Conservation (phyloP, 2,797 vertebrate species). For the Pangasius krempfi region DNA sequence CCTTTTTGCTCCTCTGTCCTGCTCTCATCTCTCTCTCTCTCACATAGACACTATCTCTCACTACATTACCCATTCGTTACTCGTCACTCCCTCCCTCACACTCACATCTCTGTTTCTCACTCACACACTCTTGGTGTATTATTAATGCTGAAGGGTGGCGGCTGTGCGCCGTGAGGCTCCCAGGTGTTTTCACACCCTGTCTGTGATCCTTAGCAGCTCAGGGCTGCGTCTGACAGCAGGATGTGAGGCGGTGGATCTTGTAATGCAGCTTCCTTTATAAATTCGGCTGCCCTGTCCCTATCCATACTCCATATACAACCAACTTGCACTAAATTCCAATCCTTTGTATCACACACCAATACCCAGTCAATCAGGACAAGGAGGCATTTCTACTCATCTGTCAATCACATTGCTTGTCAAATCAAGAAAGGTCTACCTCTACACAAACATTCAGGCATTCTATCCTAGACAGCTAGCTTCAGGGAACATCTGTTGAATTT, state of each 20-base stretch:
- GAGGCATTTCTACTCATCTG: not conserved
- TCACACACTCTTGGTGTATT: conserved; percentile 27
- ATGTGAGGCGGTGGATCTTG: conserved; percentile 12
- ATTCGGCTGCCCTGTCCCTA: not conserved
- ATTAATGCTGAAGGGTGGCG: conserved; percentile 56
- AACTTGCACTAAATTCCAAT: not conserved
- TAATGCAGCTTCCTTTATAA: conserved; percentile 15
- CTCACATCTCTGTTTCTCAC: conserved; percentile 22
- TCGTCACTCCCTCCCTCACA: not conserved
- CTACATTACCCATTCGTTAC: conserved; percentile 18
- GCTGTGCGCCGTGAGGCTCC: conserved; percentile 55
- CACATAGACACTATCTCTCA: conserved; percentile 4
- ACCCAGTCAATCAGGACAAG: not conserved
- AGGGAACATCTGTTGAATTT: not conserved
- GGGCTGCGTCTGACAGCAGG: conserved; percentile 31
- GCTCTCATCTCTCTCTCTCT: conserved; percentile 19
- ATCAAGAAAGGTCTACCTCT: not conserved
- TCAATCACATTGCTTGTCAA: not conserved
- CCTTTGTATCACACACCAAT: not conserved
- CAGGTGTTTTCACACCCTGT: conserved; percentile 61
- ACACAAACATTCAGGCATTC: not conserved
- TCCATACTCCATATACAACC: not conserved
- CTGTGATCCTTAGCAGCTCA: conserved; percentile 41
- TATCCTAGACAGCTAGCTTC: not conserved
- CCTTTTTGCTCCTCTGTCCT: conserved; percentile 12